Evolutionary conservation across 2,888 invertebrate species (phyloP).

Genomic region (Osmoderma eremita): DNA sequence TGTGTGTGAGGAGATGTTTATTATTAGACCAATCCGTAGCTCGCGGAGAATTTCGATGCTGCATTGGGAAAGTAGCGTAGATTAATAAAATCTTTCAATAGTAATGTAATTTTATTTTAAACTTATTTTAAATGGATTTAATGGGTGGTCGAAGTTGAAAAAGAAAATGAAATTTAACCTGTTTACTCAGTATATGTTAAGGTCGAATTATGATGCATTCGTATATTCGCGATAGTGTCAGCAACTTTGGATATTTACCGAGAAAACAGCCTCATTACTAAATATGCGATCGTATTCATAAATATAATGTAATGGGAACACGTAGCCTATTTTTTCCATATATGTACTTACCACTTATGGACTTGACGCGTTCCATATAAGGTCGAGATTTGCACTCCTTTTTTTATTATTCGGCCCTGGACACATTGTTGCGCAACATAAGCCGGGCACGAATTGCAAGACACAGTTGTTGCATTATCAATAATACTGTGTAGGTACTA

Average conservation of each 20-base stretch:
- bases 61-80: slow-evolving; percentile 1
- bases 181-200: not conserved
- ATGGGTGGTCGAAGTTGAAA: too few relatives aligned
- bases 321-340: slow-evolving; percentile 33
- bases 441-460: not conserved
- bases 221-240: not conserved
- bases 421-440: slow-evolving; percentile 1
- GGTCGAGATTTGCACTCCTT: slow-evolving; percentile 13
- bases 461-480: not conserved
- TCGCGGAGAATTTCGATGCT: slow-evolving; percentile 17
- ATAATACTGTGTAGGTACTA: too few relatives aligned
- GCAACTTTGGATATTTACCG: slow-evolving; percentile 12
- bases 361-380: slow-evolving; percentile 21
- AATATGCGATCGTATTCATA: not conserved
- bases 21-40: slow-evolving; percentile 14
- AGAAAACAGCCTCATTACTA: not conserved
- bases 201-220: slow-evolving; percentile 17
- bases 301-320: slow-evolving; percentile 3
- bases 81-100: too few relatives aligned
- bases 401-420: slow-evolving; percentile 10
- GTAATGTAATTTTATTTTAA: too few relatives aligned
- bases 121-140: too few relatives aligned
- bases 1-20: not conserved
- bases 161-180: too few relatives aligned
- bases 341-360: not conserved